phyloP scores from a whole-genome alignment of 2,888 invertebrate species.

The Zele albiditarsus region DNA sequence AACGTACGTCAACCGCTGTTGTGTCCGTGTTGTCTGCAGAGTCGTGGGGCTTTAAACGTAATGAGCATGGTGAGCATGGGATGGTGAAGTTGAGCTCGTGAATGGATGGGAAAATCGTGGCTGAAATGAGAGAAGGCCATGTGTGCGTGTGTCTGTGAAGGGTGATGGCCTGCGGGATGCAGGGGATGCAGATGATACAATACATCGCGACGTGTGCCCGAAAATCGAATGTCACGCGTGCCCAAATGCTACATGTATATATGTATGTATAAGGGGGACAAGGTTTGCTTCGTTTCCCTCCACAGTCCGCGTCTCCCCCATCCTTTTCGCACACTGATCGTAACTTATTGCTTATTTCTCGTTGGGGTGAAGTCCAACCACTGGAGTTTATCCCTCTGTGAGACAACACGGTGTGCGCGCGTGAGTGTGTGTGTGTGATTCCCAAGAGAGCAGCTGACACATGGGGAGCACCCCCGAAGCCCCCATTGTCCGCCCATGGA shows the following conservation, averaged over 20 bases:
- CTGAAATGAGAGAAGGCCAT: conserved; percentile 18
- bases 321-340: conserved; percentile 43
- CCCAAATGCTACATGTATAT: conserved; percentile 40
- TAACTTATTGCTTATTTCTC: conserved; percentile 71
- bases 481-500: conserved; percentile 62
- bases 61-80: conserved; percentile 27
- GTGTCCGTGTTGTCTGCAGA: neutral
- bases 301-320: conserved; percentile 45
- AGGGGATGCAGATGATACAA: conserved; percentile 52
- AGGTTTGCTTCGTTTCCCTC: conserved; percentile 48
- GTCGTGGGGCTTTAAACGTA: conserved; percentile 48
- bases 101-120: neutral
- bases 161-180: conserved; percentile 30
- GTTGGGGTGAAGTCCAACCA: conserved; percentile 52
- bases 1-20: neutral
- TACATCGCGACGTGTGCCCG: conserved; percentile 53
- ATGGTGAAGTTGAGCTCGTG: conserved; percentile 20
- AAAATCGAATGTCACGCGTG: conserved; percentile 49
- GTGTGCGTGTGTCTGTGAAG: conserved; percentile 25
- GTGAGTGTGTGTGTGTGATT: conserved; percentile 26
- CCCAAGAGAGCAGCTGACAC: conserved; percentile 67
- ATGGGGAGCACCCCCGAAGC: conserved; percentile 41
- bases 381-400: conserved; percentile 60
- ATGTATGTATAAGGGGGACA: conserved; percentile 46
- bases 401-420: conserved; percentile 24